Conservation (phyloP, 2,888 invertebrate genomes). For the Drosophila nigritarsus region DNA sequence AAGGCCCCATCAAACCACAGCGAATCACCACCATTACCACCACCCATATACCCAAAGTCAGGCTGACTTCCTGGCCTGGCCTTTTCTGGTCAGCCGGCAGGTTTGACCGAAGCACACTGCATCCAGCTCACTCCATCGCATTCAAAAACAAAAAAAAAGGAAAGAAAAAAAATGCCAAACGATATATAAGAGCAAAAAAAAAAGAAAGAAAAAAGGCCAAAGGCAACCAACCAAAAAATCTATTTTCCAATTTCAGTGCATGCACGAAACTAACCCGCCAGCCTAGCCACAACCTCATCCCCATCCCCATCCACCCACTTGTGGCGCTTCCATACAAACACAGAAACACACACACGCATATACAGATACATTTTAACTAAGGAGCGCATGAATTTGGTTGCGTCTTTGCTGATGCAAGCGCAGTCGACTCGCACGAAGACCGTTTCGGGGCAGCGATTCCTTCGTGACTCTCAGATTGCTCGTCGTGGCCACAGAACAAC, state of each 20-base stretch:
- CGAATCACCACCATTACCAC: neutral
- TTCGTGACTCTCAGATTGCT: constrained; percentile 60
- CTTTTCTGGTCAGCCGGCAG: constrained; percentile 26
- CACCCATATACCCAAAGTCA: constrained; percentile 10
- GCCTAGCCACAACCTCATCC: constrained; percentile 38
- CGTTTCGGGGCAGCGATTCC: constrained; percentile 48
- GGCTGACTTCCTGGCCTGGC: constrained; percentile 47
- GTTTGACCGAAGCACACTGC: constrained; percentile 30
- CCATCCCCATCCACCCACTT: constrained; percentile 66
- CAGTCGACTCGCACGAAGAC: constrained; percentile 53
- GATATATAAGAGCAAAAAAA: constrained; percentile 22
- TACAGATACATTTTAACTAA: constrained; percentile 50
- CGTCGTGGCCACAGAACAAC: constrained; percentile 52
- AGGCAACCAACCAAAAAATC: constrained; percentile 80
- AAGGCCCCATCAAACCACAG: constrained; percentile 25
- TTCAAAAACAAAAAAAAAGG: constrained; percentile 22
- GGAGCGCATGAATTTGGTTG: constrained; percentile 72
- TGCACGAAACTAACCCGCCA: constrained; percentile 60
- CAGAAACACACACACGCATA: constrained; percentile 14
- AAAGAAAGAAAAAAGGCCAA: constrained; percentile 50
- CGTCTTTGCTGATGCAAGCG: constrained; percentile 60
- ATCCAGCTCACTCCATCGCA: constrained; percentile 41
- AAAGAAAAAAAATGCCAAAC: constrained; percentile 36
- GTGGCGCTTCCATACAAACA: constrained; percentile 72
- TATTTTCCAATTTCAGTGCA: constrained; percentile 81